These are phyloP conservation scores for Paragorgia papillata DNA, from an alignment of 92 coral and sea anemone genomes.

Conservation along the genomic window DNA sequence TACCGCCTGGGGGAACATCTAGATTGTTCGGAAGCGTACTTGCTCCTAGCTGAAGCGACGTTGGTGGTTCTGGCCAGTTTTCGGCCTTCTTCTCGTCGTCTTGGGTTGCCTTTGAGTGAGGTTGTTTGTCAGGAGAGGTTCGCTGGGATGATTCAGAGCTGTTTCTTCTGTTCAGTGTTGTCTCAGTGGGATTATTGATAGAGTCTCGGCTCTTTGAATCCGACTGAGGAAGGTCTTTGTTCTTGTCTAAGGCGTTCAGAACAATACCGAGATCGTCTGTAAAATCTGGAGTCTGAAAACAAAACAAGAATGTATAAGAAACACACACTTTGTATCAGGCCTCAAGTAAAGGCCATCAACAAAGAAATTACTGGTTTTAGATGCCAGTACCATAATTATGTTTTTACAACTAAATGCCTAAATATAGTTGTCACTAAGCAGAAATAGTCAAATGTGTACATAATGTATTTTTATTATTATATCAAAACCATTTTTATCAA, in stretches of 20 bases:
- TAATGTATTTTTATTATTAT: too few species aligned
- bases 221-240: background rate
- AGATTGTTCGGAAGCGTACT: too few species aligned
- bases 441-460: too few species aligned
- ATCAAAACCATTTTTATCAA: too few species aligned
- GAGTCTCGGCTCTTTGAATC: background rate
- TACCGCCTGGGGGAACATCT: background rate
- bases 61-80: constrained; percentile 31
- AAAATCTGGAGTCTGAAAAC: constrained; percentile 34
- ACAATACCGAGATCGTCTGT: constrained; percentile 29
- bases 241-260: constrained; percentile 17
- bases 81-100: constrained; percentile 1
- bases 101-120: background rate
- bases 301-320: too few species aligned
- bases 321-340: too few species aligned
- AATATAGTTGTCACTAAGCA: too few species aligned
- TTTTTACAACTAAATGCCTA: too few species aligned
- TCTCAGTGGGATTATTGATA: constrained; percentile 1
- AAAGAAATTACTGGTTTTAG: too few species aligned
- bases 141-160: background rate
- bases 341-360: too few species aligned
- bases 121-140: background rate
- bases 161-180: background rate
- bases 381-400: too few species aligned
- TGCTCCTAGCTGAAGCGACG: background rate